Evolutionary conservation across 2,113 vertebrate species (phyloP), one percentile per base, ranked within the genome.

Genomic region (Forbesichthys agassizii): DNA sequence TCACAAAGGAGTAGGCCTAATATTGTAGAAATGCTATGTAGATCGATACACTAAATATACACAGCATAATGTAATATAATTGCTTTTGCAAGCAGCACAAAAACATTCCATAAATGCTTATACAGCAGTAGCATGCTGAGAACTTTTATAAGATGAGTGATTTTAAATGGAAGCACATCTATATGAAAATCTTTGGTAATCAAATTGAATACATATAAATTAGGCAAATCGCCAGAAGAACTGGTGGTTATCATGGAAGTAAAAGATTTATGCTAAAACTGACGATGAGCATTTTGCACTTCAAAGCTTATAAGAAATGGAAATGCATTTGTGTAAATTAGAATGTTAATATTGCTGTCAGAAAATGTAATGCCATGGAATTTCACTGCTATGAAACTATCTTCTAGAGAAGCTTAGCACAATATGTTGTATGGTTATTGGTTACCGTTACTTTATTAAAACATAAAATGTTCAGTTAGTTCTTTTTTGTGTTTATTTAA

Each of bases 281-380:
- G 66, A 64, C 54, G 27, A 10, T 11, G 52, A 66, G 64, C 69
- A 74, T 78, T 74, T 6, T 42, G 14, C 61, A 74, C 75, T 78
- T 74, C 61, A 79, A 75, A 79, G 78, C 71, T 62, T 54, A 66
- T 68, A 20, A 52, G 57, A 80, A 79, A 75, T 74, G 79, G 51
- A 77, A 84, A 84, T 66, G 56, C 51, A 71, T 78, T 67, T 68
- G 75, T 42, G 71, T 53, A 12, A 80, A 61, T 65, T 67, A 51
- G 46, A 69, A 69, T 66, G 77, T 16, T 67, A 60, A 71, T 77
- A 71, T 62, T 54, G 73, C 57, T 64, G 84, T 75, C 69, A 47
- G 70, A 80, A 71, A 64, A 58, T 68, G 67, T 65, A 27, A 84
- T 20, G 61, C 18, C 3, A 2, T 11, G 55, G 68, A 69, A 74